Evolutionary conservation across 2,888 invertebrate genomes (phyloP).

Genomic region (Hypercompe scribonia): DNA sequence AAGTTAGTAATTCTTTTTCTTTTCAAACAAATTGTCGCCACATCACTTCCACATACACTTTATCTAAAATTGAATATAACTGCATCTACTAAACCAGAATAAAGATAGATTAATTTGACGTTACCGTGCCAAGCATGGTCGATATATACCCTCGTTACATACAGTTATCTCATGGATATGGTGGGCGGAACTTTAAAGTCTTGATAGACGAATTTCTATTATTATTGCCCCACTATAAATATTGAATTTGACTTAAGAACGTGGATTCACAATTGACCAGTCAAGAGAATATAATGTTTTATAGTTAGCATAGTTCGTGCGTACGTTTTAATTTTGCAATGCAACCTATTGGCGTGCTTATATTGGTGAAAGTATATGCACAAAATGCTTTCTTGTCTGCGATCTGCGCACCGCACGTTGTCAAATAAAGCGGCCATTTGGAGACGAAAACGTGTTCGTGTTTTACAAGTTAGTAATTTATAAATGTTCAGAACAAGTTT

Average conservation of each 20-base stretch:
- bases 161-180: slow-evolving; percentile 42
- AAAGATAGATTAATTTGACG: slow-evolving; percentile 50
- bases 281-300: too few species aligned
- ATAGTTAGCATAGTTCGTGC: slow-evolving; percentile 52
- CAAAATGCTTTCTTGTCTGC: slow-evolving; percentile 69
- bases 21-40: too few species aligned
- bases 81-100: slow-evolving; percentile 30
- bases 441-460: slow-evolving; percentile 44
- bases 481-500: slow-evolving; percentile 47
- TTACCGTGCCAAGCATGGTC: slow-evolving; percentile 40
- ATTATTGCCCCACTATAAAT: slow-evolving; percentile 9
- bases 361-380: slow-evolving; percentile 81
- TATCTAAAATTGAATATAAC: not conserved
- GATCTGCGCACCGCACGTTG: slow-evolving; percentile 56
- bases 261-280: slow-evolving; percentile 52
- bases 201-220: slow-evolving; percentile 29
- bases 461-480: slow-evolving; percentile 46
- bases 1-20: too few species aligned
- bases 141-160: slow-evolving; percentile 47
- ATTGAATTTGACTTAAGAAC: slow-evolving; percentile 24
- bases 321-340: slow-evolving; percentile 66
- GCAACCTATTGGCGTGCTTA: slow-evolving; percentile 75
- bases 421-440: slow-evolving; percentile 57
- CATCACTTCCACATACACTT: not conserved
- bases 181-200: slow-evolving; percentile 23